Evolutionary conservation across 30 jellyfish, hydroid and myxozoan genomes (phyloP), one percentile per base, ranked within the genome.

Genomic region (Mastigias papua): DNA sequence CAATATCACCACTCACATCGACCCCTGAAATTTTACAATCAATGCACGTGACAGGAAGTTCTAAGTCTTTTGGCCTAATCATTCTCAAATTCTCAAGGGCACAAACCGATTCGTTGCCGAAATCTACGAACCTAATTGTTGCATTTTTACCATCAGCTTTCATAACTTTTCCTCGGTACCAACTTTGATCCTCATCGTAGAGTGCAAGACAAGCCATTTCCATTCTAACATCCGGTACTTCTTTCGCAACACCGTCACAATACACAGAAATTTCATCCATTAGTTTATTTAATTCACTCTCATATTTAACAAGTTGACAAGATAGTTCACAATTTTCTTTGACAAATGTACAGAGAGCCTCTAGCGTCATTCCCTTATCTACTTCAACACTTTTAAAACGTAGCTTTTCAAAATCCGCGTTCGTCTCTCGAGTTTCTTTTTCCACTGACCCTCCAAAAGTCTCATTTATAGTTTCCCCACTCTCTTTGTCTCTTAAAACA

Each of bases 111-210:
- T 51, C 80, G 81, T 84, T 84, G 22, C 93, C 93, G 33, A 34
- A 84, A 58, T 84, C 93, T 16, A 84, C 93, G 60, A 84, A 84
- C 31, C 34, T 30, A 0, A 84, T 89, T 21, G 87, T 51, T 8
- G 34, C 81, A 19, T 0, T 62, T 4, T 58, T 87, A 26, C 61
- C 60, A 58, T 42, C 70, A 23, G 34, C 54, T 23, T 19, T 48
- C 27, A 29, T 10, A 27, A 84, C 35, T n/a, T 57, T 50, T n/a
- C 81, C 93, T 5, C 93, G 10, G 57, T 84, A 84, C 93, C 93
- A 84, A 15, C 49, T 21, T 23, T 66, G 81, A 33, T 84, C 93
- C 48, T 69, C 89, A 25, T 32, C 57, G 46, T 37, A 84, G 23
- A 70, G 70, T 20, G 88, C 79, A 31, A 72, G 49, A 50, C 93